phyloP scores from a whole-genome alignment of 2,888 invertebrate species.

The Microctonus aethiopoides region DNA sequence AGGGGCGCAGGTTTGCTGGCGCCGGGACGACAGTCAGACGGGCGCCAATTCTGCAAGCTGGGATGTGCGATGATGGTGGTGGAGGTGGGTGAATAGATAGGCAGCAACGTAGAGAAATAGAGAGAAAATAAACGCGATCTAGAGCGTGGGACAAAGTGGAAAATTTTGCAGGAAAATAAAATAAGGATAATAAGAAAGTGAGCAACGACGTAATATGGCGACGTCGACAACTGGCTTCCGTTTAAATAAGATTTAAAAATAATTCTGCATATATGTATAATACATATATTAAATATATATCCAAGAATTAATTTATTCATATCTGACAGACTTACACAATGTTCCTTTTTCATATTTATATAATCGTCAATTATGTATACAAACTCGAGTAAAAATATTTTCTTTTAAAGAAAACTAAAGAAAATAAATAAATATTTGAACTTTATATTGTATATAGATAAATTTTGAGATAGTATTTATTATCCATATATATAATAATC shows the following conservation, averaged over 20 bases:
- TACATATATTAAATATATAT: background rate
- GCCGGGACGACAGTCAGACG: constrained; percentile 65
- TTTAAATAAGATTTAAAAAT: background rate
- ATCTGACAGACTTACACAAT: background rate
- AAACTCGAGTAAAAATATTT: background rate
- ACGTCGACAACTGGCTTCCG: background rate
- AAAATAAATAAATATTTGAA: background rate
- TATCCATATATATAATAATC: too few relatives aligned
- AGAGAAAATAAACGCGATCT: constrained; percentile 8
- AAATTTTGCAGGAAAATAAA: constrained; percentile 26
- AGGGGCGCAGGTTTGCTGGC: constrained; percentile 60
- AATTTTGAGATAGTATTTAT: too few relatives aligned
- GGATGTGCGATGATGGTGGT: constrained; percentile 51
- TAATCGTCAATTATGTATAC: background rate
- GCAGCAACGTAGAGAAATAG: constrained; percentile 26
- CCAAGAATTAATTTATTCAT: background rate
- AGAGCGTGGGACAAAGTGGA: constrained; percentile 24
- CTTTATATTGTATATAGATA: background rate
- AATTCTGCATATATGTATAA: too few relatives aligned
- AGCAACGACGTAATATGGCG: background rate
- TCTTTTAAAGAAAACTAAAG: background rate
- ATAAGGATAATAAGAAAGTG: constrained; percentile 25
- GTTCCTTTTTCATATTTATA: background rate
- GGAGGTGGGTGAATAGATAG: constrained; percentile 23
- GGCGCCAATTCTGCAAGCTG: constrained; percentile 58